Percentiles rank a stretch among this genome's conserved stretches.
Evolutionary conservation across 2,797 vertebrate genomes (phyloP).

Genomic region (Poeciliopsis turneri): DNA sequence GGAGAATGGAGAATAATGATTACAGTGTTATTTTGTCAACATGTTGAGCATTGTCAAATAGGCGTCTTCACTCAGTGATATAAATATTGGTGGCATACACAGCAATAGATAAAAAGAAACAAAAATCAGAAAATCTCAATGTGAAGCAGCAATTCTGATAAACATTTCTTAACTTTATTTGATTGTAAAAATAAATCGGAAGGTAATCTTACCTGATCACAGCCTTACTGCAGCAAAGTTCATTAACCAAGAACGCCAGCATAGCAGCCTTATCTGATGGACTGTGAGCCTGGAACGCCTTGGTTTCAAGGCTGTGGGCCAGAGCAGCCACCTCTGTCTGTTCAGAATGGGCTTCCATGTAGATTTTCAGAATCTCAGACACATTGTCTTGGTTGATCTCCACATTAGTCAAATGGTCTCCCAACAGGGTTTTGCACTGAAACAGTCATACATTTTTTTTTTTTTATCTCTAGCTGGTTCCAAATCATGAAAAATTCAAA

Average conservation of each 20-base stretch:
- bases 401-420: slow-evolving; percentile 90
- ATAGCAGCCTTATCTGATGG: slow-evolving; percentile 91
- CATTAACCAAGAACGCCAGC: slow-evolving; percentile 92
- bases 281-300: slow-evolving; percentile 92
- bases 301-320: slow-evolving; percentile 90
- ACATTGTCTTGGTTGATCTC: slow-evolving; percentile 92
- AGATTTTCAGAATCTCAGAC: slow-evolving; percentile 94
- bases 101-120: neutral
- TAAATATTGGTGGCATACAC: neutral
- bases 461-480: neutral
- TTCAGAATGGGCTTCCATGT: slow-evolving; percentile 90
- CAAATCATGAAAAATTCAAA: neutral
- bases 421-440: slow-evolving; percentile 91
- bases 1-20: neutral
- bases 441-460: neutral
- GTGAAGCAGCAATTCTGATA: neutral
- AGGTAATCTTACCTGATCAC: slow-evolving; percentile 86
- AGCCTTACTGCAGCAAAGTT: slow-evolving; percentile 93
- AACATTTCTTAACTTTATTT: neutral
- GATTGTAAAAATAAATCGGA: neutral
- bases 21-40: neutral
- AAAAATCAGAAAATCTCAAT: neutral
- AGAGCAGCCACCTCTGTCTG: slow-evolving; percentile 80
- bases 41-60: neutral
- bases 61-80: neutral